These are phyloP conservation scores for Hiodon tergisus DNA, from an alignment of 2,113 vertebrate species.

Conservation along the genomic window DNA sequence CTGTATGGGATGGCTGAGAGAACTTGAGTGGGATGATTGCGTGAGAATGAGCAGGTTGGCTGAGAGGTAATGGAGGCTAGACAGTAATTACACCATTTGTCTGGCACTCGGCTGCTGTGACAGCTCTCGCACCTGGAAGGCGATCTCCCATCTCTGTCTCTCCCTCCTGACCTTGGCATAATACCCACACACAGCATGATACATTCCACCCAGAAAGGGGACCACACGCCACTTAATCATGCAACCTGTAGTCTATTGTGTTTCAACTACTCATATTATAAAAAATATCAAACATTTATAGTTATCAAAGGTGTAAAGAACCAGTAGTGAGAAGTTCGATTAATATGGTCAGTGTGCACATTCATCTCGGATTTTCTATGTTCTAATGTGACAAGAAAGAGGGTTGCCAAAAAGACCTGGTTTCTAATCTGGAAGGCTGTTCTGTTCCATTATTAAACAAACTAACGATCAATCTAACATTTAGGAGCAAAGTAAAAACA, in stretches of 20 bases:
- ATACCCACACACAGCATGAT: neutral
- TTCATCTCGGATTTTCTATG: too few relatives aligned
- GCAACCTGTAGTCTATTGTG: neutral
- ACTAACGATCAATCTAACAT: too few relatives aligned
- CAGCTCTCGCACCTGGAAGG: neutral
- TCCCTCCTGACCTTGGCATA: neutral
- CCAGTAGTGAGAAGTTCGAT: too few relatives aligned
- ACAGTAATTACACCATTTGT: constrained; percentile 14
- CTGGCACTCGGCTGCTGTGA: neutral
- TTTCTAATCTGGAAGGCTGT: too few relatives aligned
- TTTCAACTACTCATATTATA: neutral
- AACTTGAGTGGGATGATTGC: neutral
- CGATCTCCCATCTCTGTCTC: neutral
- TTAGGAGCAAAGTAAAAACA: neutral
- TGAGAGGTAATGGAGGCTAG: constrained; percentile 11
- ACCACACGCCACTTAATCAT: too few relatives aligned
- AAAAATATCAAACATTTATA: too few relatives aligned
- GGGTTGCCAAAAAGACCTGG: too few relatives aligned
- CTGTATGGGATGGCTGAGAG: neutral
- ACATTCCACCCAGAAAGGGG: neutral
- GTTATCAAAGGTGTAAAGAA: too few relatives aligned
- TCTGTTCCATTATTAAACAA: too few relatives aligned
- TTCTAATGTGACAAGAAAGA: too few relatives aligned
- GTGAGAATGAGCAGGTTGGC: neutral
- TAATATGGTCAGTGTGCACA: too few relatives aligned